These are phyloP conservation scores for Lasiommata megera DNA, from an alignment of 2,888 invertebrate species.

Conservation along the genomic window DNA sequence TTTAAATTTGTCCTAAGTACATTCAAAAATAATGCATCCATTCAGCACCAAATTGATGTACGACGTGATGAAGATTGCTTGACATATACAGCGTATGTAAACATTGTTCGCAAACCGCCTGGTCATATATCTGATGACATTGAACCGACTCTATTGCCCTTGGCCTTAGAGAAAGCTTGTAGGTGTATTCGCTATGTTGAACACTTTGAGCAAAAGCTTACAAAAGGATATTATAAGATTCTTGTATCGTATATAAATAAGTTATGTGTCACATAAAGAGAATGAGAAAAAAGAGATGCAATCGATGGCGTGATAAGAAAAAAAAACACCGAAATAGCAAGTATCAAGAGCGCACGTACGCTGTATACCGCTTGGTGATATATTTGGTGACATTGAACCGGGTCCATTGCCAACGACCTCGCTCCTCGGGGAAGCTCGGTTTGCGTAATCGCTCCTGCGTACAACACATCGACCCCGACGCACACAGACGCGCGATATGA, in stretches of 20 bases:
- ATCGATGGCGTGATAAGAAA: neutral
- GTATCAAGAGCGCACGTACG: conserved; percentile 51
- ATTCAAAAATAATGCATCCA: no score
- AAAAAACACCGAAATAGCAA: conserved; percentile 33
- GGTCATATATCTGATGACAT: conserved; percentile 3
- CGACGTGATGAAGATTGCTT: no score
- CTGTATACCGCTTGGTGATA: conserved; percentile 62
- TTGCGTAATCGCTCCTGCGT: conserved; percentile 79
- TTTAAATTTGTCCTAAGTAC: no score
- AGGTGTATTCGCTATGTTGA: neutral
- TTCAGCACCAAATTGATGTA: no score
- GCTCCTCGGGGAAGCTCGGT: conserved; percentile 75
- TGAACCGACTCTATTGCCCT: neutral
- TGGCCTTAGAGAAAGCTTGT: conserved; percentile 1
- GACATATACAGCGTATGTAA: no score
- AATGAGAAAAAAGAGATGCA: neutral
- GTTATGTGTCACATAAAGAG: neutral
- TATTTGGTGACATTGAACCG: conserved; percentile 82
- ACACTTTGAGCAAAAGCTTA: neutral
- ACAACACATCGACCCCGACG: conserved; percentile 50
- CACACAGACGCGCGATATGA: conserved; percentile 32
- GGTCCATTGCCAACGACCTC: conserved; percentile 81
- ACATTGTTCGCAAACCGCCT: no score
- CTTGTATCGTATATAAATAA: neutral
- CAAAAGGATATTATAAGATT: neutral